phyloP scores from a whole-genome alignment of 2,888 invertebrate genomes.

The Congeria kusceri region DNA sequence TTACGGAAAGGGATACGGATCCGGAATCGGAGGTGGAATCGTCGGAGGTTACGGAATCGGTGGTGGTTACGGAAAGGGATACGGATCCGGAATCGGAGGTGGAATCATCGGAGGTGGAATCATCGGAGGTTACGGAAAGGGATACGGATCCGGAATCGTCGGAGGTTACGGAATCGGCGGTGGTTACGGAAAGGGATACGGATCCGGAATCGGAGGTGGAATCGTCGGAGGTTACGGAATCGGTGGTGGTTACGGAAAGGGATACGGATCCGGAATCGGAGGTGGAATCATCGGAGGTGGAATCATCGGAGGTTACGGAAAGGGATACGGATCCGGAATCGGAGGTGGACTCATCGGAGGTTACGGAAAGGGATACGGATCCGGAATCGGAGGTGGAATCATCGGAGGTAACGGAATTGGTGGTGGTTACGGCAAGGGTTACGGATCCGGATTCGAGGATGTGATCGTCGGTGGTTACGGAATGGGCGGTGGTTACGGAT shows the following conservation, averaged over 20 bases:
- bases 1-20: too few species aligned
- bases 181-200: slow-evolving; percentile 1
- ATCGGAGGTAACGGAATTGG: too few species aligned
- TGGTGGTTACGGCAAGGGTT: not conserved
- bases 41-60: too few species aligned
- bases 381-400: too few species aligned
- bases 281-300: too few species aligned
- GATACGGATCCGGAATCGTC: not conserved
- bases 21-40: too few species aligned
- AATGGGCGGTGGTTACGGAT: not conserved
- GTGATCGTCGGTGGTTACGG: not conserved
- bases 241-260: not conserved
- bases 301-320: too few species aligned
- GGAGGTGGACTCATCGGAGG: too few species aligned
- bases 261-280: not conserved
- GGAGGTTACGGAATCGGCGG: not conserved
- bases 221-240: not conserved
- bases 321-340: too few species aligned
- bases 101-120: not conserved
- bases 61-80: not conserved
- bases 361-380: too few species aligned
- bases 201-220: slow-evolving; percentile 2
- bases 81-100: not conserved
- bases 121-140: not conserved
- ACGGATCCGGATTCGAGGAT: not conserved